Percentiles rank a stretch among this genome's conserved stretches.
Conservation (phyloP, 1,140 invertebrate species). For the Megathymus violae region DNA sequence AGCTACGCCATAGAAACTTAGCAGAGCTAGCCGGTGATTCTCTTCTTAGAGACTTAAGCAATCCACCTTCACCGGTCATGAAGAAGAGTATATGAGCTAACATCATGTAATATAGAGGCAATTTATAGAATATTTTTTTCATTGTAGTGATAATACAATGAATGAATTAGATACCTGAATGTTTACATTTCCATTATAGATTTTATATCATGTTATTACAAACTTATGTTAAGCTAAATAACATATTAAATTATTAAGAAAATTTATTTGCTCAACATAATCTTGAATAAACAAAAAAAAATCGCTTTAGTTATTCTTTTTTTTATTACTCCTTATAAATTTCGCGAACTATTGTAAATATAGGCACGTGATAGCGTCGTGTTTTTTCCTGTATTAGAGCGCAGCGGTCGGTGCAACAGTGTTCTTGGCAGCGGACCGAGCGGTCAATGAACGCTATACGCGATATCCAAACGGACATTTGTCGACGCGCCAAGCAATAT, state of each 20-base stretch:
- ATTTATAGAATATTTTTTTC: slow-evolving; percentile 48
- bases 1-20: slow-evolving; percentile 55
- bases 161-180: slow-evolving; percentile 70
- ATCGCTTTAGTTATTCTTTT: slow-evolving; percentile 35
- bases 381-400: slow-evolving; percentile 4
- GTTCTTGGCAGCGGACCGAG: slow-evolving; percentile 9
- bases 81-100: slow-evolving; percentile 71
- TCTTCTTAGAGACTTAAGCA: slow-evolving; percentile 60
- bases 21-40: slow-evolving; percentile 52
- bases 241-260: slow-evolving; percentile 71
- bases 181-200: slow-evolving; percentile 80
- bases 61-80: slow-evolving; percentile 59
- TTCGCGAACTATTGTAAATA: background rate
- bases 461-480: slow-evolving; percentile 20
- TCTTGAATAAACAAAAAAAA: slow-evolving; percentile 54
- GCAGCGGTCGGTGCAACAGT: slow-evolving; percentile 5
- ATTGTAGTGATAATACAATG: slow-evolving; percentile 52
- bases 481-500: slow-evolving; percentile 28
- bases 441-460: slow-evolving; percentile 28
- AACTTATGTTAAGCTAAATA: slow-evolving; percentile 75
- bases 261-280: slow-evolving; percentile 79
- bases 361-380: background rate
- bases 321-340: slow-evolving; percentile 7
- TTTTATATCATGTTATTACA: slow-evolving; percentile 82
- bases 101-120: slow-evolving; percentile 49